Evolutionary conservation across 1,140 invertebrate genomes (phyloP).

Genomic region (Drosophila serrata): DNA sequence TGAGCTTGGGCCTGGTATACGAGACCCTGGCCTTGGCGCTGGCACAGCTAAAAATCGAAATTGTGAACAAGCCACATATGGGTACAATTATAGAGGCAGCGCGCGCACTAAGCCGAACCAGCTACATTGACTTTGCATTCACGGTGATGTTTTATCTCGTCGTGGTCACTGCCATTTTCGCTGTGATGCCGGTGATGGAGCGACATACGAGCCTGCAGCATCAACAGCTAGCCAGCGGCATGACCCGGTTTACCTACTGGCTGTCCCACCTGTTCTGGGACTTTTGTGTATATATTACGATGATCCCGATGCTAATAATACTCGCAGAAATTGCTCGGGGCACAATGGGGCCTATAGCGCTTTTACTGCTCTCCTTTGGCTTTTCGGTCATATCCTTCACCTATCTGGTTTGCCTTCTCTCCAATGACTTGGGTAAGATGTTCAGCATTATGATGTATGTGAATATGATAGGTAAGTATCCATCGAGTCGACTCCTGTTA

Average conservation of each 20-base stretch:
- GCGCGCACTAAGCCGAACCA: constrained; percentile 77
- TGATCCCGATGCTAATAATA: constrained; percentile 75
- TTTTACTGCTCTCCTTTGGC: constrained; percentile 22
- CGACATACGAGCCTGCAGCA: constrained; percentile 86
- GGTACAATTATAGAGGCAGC: rapidly evolving
- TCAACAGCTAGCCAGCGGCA: constrained; percentile 89
- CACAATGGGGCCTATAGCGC: rapidly evolving
- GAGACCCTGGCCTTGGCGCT: constrained; percentile 85
- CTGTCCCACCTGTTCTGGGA: constrained; percentile 90
- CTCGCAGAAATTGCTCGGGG: not conserved
- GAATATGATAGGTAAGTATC: constrained; percentile 27
- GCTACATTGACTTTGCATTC: constrained; percentile 86
- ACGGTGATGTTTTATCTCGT: constrained; percentile 86
- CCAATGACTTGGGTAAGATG: constrained; percentile 10
- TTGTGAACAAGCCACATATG: constrained; percentile 40
- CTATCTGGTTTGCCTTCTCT: constrained; percentile 26
- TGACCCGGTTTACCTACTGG: constrained; percentile 90
- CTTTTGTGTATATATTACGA: constrained; percentile 10
- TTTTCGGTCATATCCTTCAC: constrained; percentile 36
- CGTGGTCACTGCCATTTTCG: constrained; percentile 88
- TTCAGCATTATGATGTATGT: constrained; percentile 25
- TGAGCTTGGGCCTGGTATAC: constrained; percentile 87
- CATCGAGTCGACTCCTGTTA: not conserved
- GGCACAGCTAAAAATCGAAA: constrained; percentile 9
- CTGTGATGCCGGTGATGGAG: constrained; percentile 89